Percentiles rank a stretch among this genome's conserved stretches.
Conservation (phyloP, 2,888 invertebrate genomes). For the Tanaodytes sp. region DNA sequence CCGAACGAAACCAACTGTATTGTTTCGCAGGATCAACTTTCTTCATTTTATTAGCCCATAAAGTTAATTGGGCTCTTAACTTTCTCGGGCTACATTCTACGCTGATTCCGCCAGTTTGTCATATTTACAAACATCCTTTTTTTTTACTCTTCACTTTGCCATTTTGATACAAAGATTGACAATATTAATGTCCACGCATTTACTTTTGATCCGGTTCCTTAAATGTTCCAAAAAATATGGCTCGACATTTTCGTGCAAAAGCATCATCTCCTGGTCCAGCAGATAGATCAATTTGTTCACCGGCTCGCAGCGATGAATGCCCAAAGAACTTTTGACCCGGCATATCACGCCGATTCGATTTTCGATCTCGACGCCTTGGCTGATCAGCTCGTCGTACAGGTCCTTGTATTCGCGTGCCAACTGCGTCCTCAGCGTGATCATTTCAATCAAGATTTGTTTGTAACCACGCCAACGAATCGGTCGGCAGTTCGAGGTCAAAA, state of each 20-base stretch:
- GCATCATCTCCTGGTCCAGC: constrained; percentile 82
- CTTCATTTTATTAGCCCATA: too few species aligned
- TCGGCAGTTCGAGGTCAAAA: constrained; percentile 81
- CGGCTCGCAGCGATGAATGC: constrained; percentile 76
- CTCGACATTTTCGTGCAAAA: constrained; percentile 79
- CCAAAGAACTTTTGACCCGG: constrained; percentile 74
- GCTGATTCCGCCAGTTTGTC: too few species aligned
- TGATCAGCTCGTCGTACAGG: constrained; percentile 80
- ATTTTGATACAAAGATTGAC: too few species aligned
- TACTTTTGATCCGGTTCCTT: constrained; percentile 77
- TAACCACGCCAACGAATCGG: constrained; percentile 85
- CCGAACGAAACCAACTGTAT: too few species aligned
- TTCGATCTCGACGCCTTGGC: constrained; percentile 76
- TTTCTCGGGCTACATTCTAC: too few species aligned
- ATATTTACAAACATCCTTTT: too few species aligned
- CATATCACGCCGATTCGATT: constrained; percentile 82
- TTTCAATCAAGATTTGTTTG: constrained; percentile 80
- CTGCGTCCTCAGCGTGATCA: constrained; percentile 88
- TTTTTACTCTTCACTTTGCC: too few species aligned
- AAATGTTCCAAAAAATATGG: constrained; percentile 78
- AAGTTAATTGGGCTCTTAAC: too few species aligned
- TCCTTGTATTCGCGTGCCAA: constrained; percentile 83
- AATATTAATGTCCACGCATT: background rate
- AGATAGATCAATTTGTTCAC: constrained; percentile 78
- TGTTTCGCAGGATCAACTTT: too few species aligned